Evolutionary conservation across 1,140 invertebrate species (phyloP).

Genomic region (Pseudomyrmex cubaensis): DNA sequence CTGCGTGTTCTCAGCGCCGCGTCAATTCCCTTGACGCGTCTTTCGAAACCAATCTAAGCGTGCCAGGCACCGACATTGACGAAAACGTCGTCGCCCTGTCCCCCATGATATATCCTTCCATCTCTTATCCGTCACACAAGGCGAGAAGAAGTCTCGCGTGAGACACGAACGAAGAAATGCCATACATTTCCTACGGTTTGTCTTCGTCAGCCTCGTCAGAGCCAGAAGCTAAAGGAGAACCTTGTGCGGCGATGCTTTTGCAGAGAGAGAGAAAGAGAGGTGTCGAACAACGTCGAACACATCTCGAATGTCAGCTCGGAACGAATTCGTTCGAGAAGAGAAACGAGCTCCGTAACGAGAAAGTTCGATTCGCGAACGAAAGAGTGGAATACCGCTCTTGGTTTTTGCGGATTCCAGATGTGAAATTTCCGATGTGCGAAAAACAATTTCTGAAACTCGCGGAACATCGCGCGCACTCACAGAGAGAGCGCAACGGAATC

Average conservation of each 20-base stretch:
- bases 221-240: not conserved
- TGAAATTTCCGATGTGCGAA: not conserved
- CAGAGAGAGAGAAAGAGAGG: not conserved
- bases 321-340: no score
- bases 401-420: not conserved
- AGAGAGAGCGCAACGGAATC: not conserved
- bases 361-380: not conserved
- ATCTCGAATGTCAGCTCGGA: conserved; percentile 16
- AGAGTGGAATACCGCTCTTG: conserved; percentile 19
- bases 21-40: conserved; percentile 42
- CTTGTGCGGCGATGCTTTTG: not conserved
- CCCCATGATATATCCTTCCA: not conserved
- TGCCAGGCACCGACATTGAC: not conserved
- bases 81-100: conserved; percentile 23
- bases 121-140: not conserved
- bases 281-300: conserved; percentile 33
- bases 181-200: not conserved
- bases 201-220: conserved; percentile 34
- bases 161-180: conserved; percentile 11
- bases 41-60: conserved; percentile 50
- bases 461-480: not conserved
- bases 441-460: conserved; percentile 7
- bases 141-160: not conserved
- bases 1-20: conserved; percentile 19
- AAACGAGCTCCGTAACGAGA: conserved; percentile 55